These are phyloP conservation scores for Okamejei kenojei DNA, from an alignment of 2,797 vertebrate species.

Conservation along the genomic window DNA sequence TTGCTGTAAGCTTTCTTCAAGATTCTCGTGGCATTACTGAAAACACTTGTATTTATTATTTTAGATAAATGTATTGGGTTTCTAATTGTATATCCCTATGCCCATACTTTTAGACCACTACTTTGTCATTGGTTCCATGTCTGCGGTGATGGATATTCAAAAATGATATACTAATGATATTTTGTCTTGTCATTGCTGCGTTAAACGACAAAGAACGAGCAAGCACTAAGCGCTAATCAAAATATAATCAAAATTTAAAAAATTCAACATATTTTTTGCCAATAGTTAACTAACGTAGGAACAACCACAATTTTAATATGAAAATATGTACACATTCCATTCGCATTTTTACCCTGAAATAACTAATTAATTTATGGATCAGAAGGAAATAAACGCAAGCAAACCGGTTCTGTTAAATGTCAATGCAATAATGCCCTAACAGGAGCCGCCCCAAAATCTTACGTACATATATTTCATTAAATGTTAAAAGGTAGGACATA, in stretches of 20 bases:
- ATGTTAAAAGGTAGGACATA: not conserved
- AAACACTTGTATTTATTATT: not conserved
- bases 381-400: not conserved
- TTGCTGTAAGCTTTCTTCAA: too few relatives aligned
- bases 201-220: not conserved
- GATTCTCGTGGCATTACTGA: too few relatives aligned
- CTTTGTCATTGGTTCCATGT: not conserved
- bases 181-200: not conserved
- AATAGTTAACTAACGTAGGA: not conserved
- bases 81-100: too few relatives aligned
- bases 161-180: not conserved
- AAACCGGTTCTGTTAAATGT: conserved; percentile 12
- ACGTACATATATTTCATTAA: not conserved
- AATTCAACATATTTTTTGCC: not conserved
- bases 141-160: not conserved
- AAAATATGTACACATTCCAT: not conserved
- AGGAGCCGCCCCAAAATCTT: not conserved
- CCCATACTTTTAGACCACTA: not conserved
- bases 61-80: not conserved
- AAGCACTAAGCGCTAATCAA: not conserved
- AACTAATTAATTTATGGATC: not conserved
- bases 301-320: not conserved
- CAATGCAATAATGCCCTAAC: not conserved
- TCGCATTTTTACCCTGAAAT: not conserved
- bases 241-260: not conserved